Evolutionary conservation across 2,113 vertebrate genomes (phyloP).

Genomic region (Lamprologus lemairii): DNA sequence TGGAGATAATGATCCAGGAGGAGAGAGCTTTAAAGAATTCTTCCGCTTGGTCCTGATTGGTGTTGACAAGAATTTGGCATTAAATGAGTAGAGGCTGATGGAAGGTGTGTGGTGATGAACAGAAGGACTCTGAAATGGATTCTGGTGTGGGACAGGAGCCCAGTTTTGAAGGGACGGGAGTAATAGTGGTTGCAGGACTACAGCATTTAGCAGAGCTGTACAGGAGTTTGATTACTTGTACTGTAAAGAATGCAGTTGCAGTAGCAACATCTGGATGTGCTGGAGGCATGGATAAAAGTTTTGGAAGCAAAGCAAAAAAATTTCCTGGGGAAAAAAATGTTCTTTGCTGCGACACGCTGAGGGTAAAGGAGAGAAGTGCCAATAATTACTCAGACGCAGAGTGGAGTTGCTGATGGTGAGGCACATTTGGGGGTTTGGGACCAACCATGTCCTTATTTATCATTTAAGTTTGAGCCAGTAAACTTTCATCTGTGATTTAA

Average conservation of each 20-base stretch:
- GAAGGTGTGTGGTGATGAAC: not conserved
- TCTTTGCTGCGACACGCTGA: not conserved
- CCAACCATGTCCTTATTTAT: not conserved
- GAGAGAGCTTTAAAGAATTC: not conserved
- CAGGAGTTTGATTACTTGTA: not conserved
- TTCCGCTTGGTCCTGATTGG: not conserved
- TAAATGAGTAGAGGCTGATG: not conserved
- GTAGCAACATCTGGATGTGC: not conserved
- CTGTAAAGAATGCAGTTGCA: not conserved
- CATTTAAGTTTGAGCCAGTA: not conserved
- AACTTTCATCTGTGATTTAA: not conserved
- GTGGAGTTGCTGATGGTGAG: not conserved
- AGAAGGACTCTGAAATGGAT: not conserved
- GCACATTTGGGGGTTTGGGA: not conserved
- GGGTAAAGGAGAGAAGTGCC: not conserved
- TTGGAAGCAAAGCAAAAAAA: not conserved
- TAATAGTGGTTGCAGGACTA: not conserved
- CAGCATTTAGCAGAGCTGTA: not conserved
- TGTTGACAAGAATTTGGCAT: not conserved
- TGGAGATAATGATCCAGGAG: not conserved
- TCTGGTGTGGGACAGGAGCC: not conserved
- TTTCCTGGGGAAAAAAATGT: rapidly evolving
- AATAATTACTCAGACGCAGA: not conserved
- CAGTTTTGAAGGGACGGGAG: not conserved
- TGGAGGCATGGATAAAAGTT: not conserved